Evolutionary conservation across 2,797 vertebrate genomes (phyloP).

Genomic region (Enteromius afrohamiltoni): DNA sequence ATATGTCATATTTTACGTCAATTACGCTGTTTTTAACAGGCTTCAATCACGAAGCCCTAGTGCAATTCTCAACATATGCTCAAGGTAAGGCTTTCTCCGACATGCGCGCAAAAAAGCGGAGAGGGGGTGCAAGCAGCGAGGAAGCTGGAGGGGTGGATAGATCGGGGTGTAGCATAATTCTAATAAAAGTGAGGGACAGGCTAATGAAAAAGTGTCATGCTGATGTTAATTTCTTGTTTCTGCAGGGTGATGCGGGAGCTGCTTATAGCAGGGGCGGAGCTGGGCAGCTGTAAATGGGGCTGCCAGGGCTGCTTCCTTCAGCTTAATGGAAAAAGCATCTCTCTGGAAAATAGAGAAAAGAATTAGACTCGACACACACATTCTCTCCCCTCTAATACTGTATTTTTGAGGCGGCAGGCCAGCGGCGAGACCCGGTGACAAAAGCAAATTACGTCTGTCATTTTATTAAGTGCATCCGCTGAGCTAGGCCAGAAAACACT

Average conservation of each 20-base stretch:
- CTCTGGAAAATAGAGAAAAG: constrained; percentile 99
- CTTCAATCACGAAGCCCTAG: constrained; percentile 90
- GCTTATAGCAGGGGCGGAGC: constrained; percentile 93
- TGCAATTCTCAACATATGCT: constrained; percentile 95
- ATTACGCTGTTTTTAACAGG: constrained; percentile 94
- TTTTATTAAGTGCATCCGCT: constrained; percentile 99
- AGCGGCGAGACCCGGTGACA: constrained; percentile 92
- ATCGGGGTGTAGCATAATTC: constrained; percentile 79
- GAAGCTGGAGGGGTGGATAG: constrained; percentile 56
- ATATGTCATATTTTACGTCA: constrained; percentile 99
- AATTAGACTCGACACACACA: constrained; percentile 98
- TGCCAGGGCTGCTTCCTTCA: constrained; percentile 94
- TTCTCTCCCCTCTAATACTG: constrained; percentile 94
- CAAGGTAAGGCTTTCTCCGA: constrained; percentile 79
- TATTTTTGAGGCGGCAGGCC: constrained; percentile 95
- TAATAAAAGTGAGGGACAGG: constrained; percentile 93
- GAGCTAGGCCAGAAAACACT: constrained; percentile 84
- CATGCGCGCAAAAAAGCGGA: constrained; percentile 66
- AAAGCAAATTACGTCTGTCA: constrained; percentile 99
- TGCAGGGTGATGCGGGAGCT: constrained; percentile 88
- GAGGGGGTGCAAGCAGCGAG: constrained; percentile 5
- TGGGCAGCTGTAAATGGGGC: constrained; percentile 95
- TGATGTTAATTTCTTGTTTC: constrained; percentile 99
- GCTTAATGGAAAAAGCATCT: constrained; percentile 99
- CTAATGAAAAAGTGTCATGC: constrained; percentile 95